Percentiles rank a stretch among this genome's conserved stretches.
phyloP scores from a whole-genome alignment of 2,797 vertebrate species.

The Scyliorhinus canicula region DNA sequence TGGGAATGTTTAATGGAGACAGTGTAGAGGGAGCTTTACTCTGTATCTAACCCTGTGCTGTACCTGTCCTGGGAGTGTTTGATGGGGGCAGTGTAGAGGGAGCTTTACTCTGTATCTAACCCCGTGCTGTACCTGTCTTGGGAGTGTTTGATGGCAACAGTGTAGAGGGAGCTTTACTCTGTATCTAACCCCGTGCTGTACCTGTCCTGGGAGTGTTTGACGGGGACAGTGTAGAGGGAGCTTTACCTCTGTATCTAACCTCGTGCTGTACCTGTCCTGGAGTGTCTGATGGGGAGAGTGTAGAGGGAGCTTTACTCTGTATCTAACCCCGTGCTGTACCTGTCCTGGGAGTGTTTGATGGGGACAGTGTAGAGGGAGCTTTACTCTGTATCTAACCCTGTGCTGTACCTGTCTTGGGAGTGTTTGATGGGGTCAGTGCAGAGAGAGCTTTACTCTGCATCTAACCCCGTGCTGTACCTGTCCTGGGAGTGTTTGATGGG shows the following conservation, averaged over 20 bases:
- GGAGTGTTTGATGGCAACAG: too few species aligned
- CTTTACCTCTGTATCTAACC: neutral
- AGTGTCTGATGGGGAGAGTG: neutral
- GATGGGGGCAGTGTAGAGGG: neutral
- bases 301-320: neutral
- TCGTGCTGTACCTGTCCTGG: neutral
- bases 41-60: neutral
- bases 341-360: neutral
- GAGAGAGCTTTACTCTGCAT: neutral
- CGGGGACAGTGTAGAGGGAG: neutral
- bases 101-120: too few species aligned
- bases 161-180: too few species aligned
- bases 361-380: neutral
- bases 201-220: too few species aligned
- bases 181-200: too few species aligned
- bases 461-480: neutral
- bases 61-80: neutral
- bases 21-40: neutral
- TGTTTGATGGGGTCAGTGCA: neutral
- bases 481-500: neutral
- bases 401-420: neutral
- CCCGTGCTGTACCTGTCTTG: too few species aligned
- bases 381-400: neutral
- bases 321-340: neutral
- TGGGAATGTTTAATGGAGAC: neutral